Percentiles rank a stretch among this genome's conserved stretches.
Conservation (phyloP, 2,113 vertebrate species). For the Halcyon senegalensis region DNA sequence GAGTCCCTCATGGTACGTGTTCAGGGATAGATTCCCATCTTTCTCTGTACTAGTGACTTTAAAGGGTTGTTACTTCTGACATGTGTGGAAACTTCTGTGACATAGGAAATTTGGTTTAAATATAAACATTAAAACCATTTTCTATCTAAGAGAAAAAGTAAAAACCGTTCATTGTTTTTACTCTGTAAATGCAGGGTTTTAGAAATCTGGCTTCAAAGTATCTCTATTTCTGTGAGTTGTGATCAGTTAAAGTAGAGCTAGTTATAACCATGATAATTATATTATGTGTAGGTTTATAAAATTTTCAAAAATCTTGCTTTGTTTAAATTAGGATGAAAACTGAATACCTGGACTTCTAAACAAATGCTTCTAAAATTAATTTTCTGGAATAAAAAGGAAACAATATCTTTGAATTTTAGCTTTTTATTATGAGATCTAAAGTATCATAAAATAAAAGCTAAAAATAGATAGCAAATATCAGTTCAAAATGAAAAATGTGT, state of each 20-base stretch:
- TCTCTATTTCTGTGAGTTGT: background rate
- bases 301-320: background rate
- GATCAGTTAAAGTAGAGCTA: background rate
- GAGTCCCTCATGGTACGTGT: background rate
- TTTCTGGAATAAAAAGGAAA: slow-evolving; percentile 9
- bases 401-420: background rate
- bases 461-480: background rate
- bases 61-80: background rate
- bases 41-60: background rate
- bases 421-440: slow-evolving; percentile 16
- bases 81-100: background rate
- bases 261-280: background rate
- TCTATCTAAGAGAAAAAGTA: background rate
- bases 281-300: background rate
- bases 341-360: background rate
- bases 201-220: slow-evolving; percentile 13
- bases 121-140: background rate
- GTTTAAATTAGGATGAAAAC: background rate
- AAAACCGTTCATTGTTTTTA: background rate
- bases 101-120: background rate
- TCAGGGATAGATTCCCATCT: background rate
- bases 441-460: background rate
- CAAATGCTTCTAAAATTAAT: background rate
- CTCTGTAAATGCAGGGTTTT: background rate
- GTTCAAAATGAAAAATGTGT: background rate